These are phyloP conservation scores for Python bivittatus DNA, from an alignment of 2,113 vertebrate genomes.

Conservation along the genomic window DNA sequence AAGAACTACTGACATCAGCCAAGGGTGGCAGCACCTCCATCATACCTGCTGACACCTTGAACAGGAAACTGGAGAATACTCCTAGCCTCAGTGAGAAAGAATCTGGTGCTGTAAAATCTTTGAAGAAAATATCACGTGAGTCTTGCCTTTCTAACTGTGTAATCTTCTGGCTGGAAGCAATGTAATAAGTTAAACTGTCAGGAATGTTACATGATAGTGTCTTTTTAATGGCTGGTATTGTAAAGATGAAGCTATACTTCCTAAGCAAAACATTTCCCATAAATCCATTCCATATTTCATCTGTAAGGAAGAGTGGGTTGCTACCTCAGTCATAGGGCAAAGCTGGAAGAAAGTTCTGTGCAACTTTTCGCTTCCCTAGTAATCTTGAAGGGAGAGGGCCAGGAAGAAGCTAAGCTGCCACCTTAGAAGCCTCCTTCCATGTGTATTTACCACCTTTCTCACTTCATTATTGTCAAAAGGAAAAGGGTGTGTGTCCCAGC, in stretches of 20 bases:
- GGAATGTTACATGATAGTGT: neutral
- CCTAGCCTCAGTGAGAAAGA: constrained; percentile 61
- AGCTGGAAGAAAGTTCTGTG: neutral
- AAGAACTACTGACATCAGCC: constrained; percentile 51
- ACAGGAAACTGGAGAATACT: constrained; percentile 73
- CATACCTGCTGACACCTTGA: constrained; percentile 58
- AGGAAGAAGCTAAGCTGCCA: neutral
- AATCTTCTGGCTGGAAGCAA: neutral
- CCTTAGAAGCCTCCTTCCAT: neutral
- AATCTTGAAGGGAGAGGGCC: too few relatives aligned
- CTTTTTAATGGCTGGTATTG: neutral
- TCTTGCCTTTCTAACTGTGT: constrained; percentile 41
- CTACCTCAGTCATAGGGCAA: neutral
- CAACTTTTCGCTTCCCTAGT: neutral
- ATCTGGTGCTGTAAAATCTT: constrained; percentile 66
- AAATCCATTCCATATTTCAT: neutral
- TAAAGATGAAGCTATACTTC: neutral
- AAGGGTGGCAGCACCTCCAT: constrained; percentile 64
- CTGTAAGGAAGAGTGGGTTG: neutral
- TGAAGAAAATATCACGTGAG: constrained; percentile 92
- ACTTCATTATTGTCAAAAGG: neutral
- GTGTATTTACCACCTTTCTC: neutral
- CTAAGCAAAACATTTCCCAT: neutral
- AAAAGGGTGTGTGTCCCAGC: neutral
- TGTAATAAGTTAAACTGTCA: neutral